These are phyloP conservation scores for Melanotaenia boesemani DNA, from an alignment of 2,797 vertebrate genomes.

Conservation along the genomic window DNA sequence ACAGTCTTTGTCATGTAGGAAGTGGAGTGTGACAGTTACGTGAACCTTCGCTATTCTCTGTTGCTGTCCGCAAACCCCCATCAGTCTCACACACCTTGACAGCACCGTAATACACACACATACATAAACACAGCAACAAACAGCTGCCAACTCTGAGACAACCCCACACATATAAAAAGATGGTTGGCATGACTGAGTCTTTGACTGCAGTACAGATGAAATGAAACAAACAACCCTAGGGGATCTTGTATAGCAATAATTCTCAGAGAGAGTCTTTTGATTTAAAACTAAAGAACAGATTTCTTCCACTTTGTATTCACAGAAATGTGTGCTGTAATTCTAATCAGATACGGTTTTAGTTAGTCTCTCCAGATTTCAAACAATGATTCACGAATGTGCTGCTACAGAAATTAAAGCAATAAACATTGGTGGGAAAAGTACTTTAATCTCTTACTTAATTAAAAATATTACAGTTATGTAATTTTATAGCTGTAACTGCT, in stretches of 20 bases:
- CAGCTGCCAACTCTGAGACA: constrained; percentile 48
- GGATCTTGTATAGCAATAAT: constrained; percentile 53
- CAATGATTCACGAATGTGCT: constrained; percentile 32
- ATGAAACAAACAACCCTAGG: constrained; percentile 71
- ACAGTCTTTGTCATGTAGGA: constrained; percentile 66
- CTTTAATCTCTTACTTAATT: constrained; percentile 53
- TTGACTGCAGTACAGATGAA: constrained; percentile 60
- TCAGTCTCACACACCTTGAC: constrained; percentile 64
- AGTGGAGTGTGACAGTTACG: constrained; percentile 69
- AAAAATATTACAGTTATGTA: constrained; percentile 49
- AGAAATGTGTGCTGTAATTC: constrained; percentile 17
- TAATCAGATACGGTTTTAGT: constrained; percentile 42
- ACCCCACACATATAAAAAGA: constrained; percentile 22
- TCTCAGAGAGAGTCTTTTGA: constrained; percentile 48
- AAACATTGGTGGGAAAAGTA: constrained; percentile 20
- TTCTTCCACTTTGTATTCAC: constrained; percentile 36
- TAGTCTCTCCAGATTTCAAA: constrained; percentile 29
- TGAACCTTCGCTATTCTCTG: constrained; percentile 58
- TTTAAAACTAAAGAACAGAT: constrained; percentile 44
- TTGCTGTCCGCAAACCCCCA: constrained; percentile 48
- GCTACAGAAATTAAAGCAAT: constrained; percentile 49
- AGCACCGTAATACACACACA: constrained; percentile 40
- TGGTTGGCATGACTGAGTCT: constrained; percentile 54
- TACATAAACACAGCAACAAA: constrained; percentile 30
- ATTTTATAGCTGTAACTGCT: constrained; percentile 31